Evolutionary conservation across 1,140 invertebrate genomes (phyloP), one percentile per base, ranked within the genome.

Genomic region (Drosophila saltans): DNA sequence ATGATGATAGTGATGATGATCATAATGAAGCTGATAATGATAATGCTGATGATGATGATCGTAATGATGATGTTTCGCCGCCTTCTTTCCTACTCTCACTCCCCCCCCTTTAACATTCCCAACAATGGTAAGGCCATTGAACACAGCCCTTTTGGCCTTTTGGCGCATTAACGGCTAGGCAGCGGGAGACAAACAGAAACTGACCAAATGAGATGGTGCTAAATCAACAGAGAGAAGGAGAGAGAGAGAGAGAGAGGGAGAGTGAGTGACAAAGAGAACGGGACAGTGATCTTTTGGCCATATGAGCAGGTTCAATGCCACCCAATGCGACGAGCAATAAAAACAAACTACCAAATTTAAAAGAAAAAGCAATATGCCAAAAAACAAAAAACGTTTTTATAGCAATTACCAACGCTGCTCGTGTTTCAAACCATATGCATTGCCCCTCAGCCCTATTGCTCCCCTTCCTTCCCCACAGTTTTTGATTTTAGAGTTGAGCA

Each of bases 331-430:
- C 55, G 58, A 43, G 81, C 75, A 78, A 75, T 81, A 86, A 85
- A 85, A 85, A 78, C 81, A 66, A 86, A 86, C 75, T 82, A 76
- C 79, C 81, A 85, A 85, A 85, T 86, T 85, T 82, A 73, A 61
- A 70, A 68, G 36, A 68, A 55, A 66, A 66, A 66, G 40, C 30
- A 63, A 80, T 26, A 60, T 16, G 16, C 52, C 36, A 40, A 80
- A 80, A 41, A 84, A 69, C 60, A 65, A 52, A 68, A 74, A 86
- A 75, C 82, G 75, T 82, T 85, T 86, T 82, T 85, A 81, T 82
- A 88, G 81, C 81, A 78, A 85, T 85, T 85, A 85, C 82, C 79
- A 86, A 79, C 82, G 74, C 79, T 85, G 79, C 75, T 81, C 83
- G 79, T 86, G 72, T 88, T 85, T 79, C 75, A 70, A 73, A 81